A percentile compares a stretch with the other conserved stretches of the same genome.
These are phyloP conservation scores for Globodera rostochiensis DNA, from an alignment of 1,140 invertebrate genomes.

Conservation along the genomic window DNA sequence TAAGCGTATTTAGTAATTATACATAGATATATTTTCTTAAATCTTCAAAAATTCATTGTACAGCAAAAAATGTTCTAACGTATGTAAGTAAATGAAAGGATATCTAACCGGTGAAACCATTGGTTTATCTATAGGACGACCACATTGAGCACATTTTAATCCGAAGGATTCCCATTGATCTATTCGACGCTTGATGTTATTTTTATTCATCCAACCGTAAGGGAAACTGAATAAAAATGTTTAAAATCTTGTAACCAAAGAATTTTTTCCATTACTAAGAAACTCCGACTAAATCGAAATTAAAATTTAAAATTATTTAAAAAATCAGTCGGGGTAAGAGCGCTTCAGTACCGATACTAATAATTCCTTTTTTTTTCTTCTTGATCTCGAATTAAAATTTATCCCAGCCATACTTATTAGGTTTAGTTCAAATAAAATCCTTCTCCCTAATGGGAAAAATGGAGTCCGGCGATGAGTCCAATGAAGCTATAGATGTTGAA, in stretches of 20 bases:
- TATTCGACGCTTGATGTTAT: neutral
- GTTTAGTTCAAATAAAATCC: no score
- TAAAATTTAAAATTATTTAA: no score
- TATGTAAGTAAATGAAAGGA: neutral
- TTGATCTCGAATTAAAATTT: no score
- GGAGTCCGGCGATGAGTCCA: neutral
- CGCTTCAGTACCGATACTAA: no score
- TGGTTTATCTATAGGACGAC: neutral
- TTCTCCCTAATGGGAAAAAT: neutral
- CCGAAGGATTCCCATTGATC: neutral
- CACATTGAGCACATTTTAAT: neutral
- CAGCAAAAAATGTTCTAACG: neutral
- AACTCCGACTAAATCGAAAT: no score
- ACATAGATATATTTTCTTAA: neutral
- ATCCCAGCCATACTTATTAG: neutral
- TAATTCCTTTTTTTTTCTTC: no score
- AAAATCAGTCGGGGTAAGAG: no score
- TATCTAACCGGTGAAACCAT: conserved; percentile 10
- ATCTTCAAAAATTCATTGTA: conserved; percentile 13
- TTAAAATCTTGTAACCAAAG: no score
- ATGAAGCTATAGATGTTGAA: neutral
- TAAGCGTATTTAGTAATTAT: neutral
- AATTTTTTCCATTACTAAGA: no score
- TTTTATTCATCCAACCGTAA: neutral
- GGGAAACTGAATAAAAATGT: no score